Evolutionary conservation across 2,113 vertebrate species (phyloP).

Genomic region (Spheniscus mendiculus): DNA sequence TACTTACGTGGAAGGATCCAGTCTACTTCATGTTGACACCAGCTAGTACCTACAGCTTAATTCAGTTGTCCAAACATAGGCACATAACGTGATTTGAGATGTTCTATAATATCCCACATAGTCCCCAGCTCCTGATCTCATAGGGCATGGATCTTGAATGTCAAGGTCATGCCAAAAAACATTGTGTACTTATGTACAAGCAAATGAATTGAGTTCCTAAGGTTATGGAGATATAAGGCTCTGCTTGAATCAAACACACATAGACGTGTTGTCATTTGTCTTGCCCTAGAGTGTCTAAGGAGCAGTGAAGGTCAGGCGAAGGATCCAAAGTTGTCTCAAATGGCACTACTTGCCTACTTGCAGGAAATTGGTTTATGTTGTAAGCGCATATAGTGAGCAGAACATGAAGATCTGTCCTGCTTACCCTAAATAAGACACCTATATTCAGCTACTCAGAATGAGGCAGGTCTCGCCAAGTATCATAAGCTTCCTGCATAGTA

Average conservation of each 20-base stretch:
- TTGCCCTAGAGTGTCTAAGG: background rate
- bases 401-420: background rate
- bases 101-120: background rate
- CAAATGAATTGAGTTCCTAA: background rate
- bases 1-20: background rate
- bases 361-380: background rate
- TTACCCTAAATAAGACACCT: background rate
- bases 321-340: background rate
- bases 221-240: background rate
- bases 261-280: background rate
- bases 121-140: background rate
- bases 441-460: background rate
- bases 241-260: background rate
- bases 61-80: background rate
- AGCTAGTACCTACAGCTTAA: background rate
- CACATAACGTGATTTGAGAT: background rate
- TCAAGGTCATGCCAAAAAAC: background rate
- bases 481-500: background rate
- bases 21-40: background rate
- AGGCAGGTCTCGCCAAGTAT: background rate
- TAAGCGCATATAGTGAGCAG: background rate
- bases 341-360: background rate
- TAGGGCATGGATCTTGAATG: background rate
- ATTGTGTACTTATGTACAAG: background rate
- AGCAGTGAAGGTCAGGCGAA: background rate